Conservation (phyloP, 1,140 invertebrate genomes). For the Pentalonia nigronervosa region DNA sequence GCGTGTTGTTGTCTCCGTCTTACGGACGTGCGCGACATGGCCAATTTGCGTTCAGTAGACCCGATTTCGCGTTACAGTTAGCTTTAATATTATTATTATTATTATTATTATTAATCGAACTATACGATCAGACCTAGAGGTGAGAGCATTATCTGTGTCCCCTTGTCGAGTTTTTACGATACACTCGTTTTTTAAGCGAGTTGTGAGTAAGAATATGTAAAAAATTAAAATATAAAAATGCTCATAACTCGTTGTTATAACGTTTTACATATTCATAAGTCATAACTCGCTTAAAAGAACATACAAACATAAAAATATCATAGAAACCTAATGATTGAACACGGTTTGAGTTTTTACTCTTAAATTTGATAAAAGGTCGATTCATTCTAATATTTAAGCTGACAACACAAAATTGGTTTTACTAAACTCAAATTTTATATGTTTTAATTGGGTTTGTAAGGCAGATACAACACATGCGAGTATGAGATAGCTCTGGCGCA, state of each 20-base stretch:
- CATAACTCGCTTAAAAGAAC: background rate
- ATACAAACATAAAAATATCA: background rate
- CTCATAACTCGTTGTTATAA: no score
- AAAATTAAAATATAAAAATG: no score
- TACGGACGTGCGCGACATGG: background rate
- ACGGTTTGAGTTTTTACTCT: background rate
- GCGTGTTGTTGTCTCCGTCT: background rate
- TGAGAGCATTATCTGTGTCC: no score
- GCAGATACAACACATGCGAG: background rate
- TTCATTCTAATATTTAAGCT: background rate
- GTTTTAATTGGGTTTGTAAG: background rate
- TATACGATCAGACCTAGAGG: no score
- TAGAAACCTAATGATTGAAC: background rate
- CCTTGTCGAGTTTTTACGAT: no score
- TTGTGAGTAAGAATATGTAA: no score
- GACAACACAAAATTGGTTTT: background rate
- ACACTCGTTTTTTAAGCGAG: no score
- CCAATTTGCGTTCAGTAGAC: background rate
- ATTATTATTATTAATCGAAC: no score
- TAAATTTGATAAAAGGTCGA: background rate
- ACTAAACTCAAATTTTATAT: background rate
- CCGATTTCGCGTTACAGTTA: background rate
- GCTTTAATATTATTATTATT: no score
- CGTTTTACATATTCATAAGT: no score
- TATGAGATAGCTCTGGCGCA: no score